Percentiles rank a stretch among this genome's conserved stretches.
These are phyloP conservation scores for Trinorchestia longiramus DNA, from an alignment of 1,140 invertebrate genomes.

Conservation along the genomic window DNA sequence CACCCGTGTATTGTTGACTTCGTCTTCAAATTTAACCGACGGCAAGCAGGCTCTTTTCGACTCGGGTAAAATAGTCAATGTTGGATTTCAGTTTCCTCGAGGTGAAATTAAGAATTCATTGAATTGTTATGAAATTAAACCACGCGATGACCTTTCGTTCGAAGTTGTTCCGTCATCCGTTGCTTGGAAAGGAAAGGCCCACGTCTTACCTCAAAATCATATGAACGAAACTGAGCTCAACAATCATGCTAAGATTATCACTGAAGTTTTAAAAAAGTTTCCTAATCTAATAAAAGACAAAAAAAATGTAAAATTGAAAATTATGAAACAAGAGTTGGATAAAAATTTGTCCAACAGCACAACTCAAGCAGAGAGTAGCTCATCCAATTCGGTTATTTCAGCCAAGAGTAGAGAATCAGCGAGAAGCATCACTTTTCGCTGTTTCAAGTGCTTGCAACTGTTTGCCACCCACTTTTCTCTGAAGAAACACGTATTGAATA, in stretches of 20 bases:
- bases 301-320: slow-evolving; percentile 39
- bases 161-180: slow-evolving; percentile 41
- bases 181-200: neutral
- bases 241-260: slow-evolving; percentile 31
- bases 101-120: neutral
- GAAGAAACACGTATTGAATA: slow-evolving; percentile 16
- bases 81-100: neutral
- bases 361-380: neutral
- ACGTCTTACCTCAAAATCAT: neutral
- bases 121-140: slow-evolving; percentile 39
- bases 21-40: neutral
- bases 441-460: neutral
- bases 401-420: neutral
- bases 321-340: neutral
- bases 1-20: neutral
- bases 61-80: neutral
- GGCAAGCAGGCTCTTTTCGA: neutral
- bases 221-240: neutral
- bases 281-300: slow-evolving; percentile 10
- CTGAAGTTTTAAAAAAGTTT: slow-evolving; percentile 42
- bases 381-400: neutral
- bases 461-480: neutral
- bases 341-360: neutral
- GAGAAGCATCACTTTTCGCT: neutral
- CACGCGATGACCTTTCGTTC: neutral